Evolutionary conservation across 1,140 invertebrate species (phyloP).

Genomic region (Sipha flava): DNA sequence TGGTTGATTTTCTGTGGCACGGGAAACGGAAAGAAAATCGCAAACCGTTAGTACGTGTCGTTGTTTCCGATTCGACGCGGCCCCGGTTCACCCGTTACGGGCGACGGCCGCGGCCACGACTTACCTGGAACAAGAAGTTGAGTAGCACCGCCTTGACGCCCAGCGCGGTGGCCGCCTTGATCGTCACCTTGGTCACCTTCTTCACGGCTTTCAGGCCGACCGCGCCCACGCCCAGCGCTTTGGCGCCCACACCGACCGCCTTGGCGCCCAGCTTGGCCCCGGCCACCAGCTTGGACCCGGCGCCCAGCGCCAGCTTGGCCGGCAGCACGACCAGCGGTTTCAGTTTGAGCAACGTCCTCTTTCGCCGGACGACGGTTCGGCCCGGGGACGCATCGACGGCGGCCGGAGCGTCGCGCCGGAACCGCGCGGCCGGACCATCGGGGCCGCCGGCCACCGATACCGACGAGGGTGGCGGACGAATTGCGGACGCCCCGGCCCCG

Average conservation of each 20-base stretch:
- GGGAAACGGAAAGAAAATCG: not conserved
- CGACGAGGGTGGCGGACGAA: not conserved
- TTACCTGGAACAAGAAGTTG: constrained; percentile 24
- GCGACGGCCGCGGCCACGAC: too few species aligned
- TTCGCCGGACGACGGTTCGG: not conserved
- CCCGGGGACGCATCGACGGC: too few species aligned
- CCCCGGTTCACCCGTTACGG: not conserved
- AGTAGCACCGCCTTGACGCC: constrained; percentile 22
- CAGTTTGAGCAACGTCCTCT: not conserved
- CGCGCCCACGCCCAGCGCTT: not conserved
- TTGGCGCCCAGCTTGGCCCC: not conserved
- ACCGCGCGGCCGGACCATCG: not conserved
- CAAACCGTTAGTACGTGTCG: not conserved
- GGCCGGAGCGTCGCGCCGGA: not conserved
- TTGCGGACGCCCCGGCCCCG: not conserved
- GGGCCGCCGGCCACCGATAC: not conserved
- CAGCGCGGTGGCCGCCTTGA: constrained; percentile 11
- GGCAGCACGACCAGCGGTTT: not conserved
- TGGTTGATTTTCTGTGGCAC: constrained; percentile 39
- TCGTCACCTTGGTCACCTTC: constrained; percentile 18
- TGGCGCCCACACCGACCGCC: not conserved
- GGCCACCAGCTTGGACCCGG: not conserved
- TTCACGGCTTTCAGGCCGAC: not conserved
- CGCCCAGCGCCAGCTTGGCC: not conserved
- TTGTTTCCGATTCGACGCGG: not conserved